phyloP scores from a whole-genome alignment of 2,888 invertebrate species.

The Salticus scenicus region DNA sequence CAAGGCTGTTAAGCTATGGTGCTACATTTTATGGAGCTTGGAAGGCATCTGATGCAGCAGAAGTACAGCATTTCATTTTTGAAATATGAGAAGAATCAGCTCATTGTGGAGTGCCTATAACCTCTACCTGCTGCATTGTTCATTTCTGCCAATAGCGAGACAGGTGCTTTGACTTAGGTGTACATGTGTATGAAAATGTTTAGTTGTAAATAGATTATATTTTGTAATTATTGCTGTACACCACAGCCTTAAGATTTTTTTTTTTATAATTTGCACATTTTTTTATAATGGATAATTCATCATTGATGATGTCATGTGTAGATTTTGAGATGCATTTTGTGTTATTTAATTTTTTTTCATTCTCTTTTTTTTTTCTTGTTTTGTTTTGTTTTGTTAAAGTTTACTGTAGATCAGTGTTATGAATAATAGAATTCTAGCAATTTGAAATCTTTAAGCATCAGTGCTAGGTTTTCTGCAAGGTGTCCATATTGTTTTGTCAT shows the following conservation, averaged over 20 bases:
- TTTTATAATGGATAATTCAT: constrained; percentile 48
- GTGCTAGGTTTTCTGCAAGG: constrained; percentile 12
- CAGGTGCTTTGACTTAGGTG: constrained; percentile 62
- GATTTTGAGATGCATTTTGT: constrained; percentile 30
- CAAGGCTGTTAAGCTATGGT: constrained; percentile 65
- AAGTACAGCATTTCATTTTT: constrained; percentile 35
- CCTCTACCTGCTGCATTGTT: constrained; percentile 59
- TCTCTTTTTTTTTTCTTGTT: too few relatives aligned
- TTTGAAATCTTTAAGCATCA: constrained; percentile 30
- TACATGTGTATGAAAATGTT: constrained; percentile 40
- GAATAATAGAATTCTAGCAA: constrained; percentile 32
- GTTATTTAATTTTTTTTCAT: constrained; percentile 59
- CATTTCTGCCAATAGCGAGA: constrained; percentile 61
- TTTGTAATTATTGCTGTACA: constrained; percentile 56
- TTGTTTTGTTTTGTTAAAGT: constrained; percentile 43
- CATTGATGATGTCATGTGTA: constrained; percentile 20
- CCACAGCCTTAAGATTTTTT: constrained; percentile 49
- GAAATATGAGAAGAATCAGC: constrained; percentile 44
- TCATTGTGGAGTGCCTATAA: constrained; percentile 62
- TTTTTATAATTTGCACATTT: constrained; percentile 59
- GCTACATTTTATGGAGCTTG: constrained; percentile 66
- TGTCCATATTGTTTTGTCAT: constrained; percentile 18
- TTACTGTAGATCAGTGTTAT: constrained; percentile 44
- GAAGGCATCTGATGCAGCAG: constrained; percentile 46
- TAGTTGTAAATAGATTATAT: constrained; percentile 65